A percentile compares a stretch with the other conserved stretches of the same genome.
phyloP scores from a whole-genome alignment of 2,888 invertebrate species.

The Andrena praecox region DNA sequence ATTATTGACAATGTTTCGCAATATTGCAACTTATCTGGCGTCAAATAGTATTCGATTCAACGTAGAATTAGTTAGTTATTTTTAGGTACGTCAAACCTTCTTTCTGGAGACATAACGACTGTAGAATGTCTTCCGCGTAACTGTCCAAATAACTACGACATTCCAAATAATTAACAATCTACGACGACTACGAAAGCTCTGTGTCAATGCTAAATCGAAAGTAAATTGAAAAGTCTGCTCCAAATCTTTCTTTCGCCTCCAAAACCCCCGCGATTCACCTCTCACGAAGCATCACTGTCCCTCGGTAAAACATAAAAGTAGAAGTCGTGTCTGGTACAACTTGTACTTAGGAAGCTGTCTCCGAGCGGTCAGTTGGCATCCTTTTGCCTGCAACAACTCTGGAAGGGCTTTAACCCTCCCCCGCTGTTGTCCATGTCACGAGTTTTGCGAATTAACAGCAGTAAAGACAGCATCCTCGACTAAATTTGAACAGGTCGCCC shows the following conservation, averaged over 20 bases:
- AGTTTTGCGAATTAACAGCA: neutral
- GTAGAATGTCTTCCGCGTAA: neutral
- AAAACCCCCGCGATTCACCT: no score
- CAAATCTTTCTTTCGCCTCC: no score
- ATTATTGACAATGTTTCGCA: constrained; percentile 17
- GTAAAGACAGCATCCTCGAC: neutral
- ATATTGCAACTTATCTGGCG: neutral
- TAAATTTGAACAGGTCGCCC: neutral
- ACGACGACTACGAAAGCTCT: neutral
- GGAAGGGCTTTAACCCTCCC: no score
- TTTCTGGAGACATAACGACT: neutral
- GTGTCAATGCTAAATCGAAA: no score
- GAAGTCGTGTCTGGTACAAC: constrained; percentile 8
- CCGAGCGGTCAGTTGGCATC: neutral
- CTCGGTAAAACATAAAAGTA: neutral
- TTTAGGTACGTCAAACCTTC: neutral
- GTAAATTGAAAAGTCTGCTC: no score
- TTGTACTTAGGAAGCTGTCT: constrained; percentile 1
- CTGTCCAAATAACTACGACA: neutral
- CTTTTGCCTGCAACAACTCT: neutral
- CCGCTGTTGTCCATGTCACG: neutral
- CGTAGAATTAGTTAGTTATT: neutral
- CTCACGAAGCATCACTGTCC: no score
- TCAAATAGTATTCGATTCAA: neutral
- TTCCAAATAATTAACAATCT: neutral